A percentile compares a stretch with the other conserved stretches of the same genome.
phyloP scores from a whole-genome alignment of 1,140 invertebrate genomes.

The Phortica variegata region DNA sequence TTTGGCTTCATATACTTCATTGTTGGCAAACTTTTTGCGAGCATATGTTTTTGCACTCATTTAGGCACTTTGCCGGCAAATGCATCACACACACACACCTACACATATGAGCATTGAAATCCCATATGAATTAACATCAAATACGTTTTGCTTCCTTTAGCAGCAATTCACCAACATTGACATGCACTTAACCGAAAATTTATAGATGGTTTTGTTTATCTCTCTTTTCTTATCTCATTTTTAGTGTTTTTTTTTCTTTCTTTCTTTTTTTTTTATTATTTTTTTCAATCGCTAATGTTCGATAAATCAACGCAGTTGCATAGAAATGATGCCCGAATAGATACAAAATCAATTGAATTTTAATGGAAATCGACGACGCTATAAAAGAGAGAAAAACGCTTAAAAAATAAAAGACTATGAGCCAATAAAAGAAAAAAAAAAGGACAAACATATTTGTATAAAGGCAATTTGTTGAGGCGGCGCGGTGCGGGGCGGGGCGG shows the following conservation, averaged over 20 bases:
- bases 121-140: conserved; percentile 47
- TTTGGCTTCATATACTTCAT: too few relatives aligned
- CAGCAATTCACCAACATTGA: too few relatives aligned
- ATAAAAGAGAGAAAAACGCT: conserved; percentile 52
- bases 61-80: too few relatives aligned
- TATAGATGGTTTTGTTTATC: too few relatives aligned
- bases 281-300: conserved; percentile 29
- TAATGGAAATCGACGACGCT: conserved; percentile 54
- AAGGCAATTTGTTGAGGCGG: conserved; percentile 30
- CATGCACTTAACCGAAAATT: conserved; percentile 49
- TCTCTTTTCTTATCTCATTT: too few relatives aligned
- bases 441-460: conserved; percentile 12
- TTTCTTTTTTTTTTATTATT: too few relatives aligned
- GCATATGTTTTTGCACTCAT: too few relatives aligned
- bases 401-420: conserved; percentile 31
- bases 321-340: too few relatives aligned
- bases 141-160: conserved; percentile 32
- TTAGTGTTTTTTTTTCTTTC: conserved; percentile 30
- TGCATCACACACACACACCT: too few relatives aligned
- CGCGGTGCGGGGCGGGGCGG: too few relatives aligned
- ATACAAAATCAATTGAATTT: conserved; percentile 53
- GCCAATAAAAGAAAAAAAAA: conserved; percentile 4
- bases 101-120: too few relatives aligned
- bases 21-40: too few relatives aligned
- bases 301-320: conserved; percentile 45